Evolutionary conservation across 2,888 invertebrate species (phyloP).

Genomic region (Amphiduros pacificus): DNA sequence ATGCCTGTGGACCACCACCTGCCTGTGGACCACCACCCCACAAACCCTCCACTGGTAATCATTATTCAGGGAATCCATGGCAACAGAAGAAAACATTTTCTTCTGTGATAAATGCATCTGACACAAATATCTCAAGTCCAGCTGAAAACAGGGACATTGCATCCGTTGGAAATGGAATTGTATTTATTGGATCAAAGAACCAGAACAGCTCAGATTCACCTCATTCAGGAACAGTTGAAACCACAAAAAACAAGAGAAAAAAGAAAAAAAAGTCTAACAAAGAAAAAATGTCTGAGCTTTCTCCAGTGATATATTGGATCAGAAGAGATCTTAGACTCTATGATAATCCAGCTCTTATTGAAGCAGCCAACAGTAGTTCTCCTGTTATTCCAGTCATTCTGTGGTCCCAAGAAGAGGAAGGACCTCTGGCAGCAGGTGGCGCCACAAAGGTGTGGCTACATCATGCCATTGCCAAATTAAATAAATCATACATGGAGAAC

Average conservation of each 20-base stretch:
- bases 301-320: conserved; percentile 37
- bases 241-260: conserved; percentile 16
- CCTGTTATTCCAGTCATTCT: conserved; percentile 34
- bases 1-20: background rate
- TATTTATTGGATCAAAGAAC: no score
- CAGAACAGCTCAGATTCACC: background rate
- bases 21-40: background rate
- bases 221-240: no score
- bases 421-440: conserved; percentile 35
- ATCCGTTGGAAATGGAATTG: no score
- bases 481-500: conserved; percentile 24
- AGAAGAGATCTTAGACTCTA: conserved; percentile 35
- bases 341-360: conserved; percentile 38
- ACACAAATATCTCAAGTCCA: no score
- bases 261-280: conserved; percentile 27
- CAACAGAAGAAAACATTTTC: background rate
- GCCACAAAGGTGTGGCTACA: conserved; percentile 41
- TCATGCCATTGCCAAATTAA: conserved; percentile 31
- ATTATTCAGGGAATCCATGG: background rate
- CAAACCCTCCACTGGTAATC: background rate
- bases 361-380: conserved; percentile 27
- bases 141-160: no score
- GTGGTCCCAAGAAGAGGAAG: conserved; percentile 36
- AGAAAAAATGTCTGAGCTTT: background rate
- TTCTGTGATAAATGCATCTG: no score